phyloP scores from a whole-genome alignment of 2,113 vertebrate genomes.

The Pampusana beccarii region DNA sequence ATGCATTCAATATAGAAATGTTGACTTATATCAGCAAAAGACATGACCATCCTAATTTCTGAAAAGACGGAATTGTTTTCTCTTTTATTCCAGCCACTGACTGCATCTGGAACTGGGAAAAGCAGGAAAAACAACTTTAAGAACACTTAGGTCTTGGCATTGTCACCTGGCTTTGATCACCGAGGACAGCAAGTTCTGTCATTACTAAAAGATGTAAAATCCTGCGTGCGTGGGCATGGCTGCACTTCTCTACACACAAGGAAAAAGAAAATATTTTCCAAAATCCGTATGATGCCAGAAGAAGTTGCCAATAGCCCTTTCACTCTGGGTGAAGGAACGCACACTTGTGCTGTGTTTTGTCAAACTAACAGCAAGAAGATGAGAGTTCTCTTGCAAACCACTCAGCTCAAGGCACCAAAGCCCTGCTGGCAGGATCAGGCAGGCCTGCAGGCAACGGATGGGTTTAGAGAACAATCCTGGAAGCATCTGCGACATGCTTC shows the following conservation, averaged over 20 bases:
- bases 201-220: background rate
- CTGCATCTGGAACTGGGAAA: background rate
- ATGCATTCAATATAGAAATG: background rate
- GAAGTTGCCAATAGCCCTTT: background rate
- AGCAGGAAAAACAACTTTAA: background rate
- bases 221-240: background rate
- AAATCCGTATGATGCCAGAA: background rate
- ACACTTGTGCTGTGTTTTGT: background rate
- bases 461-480: background rate
- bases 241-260: background rate
- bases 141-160: background rate
- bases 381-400: background rate
- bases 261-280: background rate
- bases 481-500: background rate
- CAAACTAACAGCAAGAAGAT: background rate
- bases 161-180: background rate
- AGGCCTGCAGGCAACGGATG: background rate
- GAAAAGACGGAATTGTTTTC: background rate
- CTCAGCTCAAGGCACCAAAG: background rate
- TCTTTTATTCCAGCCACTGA: background rate
- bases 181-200: background rate
- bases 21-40: background rate
- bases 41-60: background rate
- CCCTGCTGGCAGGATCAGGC: background rate
- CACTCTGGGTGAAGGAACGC: background rate